phyloP scores from a whole-genome alignment of 1,140 invertebrate genomes.

The Conus ventricosus region DNA sequence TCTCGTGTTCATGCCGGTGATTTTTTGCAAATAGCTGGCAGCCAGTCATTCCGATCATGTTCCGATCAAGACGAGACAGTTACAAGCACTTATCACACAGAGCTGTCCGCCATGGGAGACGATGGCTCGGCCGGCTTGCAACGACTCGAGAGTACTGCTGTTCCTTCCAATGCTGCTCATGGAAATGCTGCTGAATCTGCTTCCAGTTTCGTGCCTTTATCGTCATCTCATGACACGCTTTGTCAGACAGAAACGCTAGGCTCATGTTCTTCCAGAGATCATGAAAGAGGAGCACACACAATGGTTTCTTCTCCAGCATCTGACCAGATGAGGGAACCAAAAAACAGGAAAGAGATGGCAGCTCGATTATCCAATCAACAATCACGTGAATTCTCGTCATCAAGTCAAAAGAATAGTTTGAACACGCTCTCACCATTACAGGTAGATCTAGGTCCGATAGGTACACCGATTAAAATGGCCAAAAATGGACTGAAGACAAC shows the following conservation, averaged over 20 bases:
- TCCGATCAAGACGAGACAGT: neutral
- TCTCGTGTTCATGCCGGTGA: neutral
- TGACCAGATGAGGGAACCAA: neutral
- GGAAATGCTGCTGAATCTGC: neutral
- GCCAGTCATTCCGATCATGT: neutral
- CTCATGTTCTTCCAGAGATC: neutral
- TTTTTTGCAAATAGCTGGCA: neutral
- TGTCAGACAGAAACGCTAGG: neutral
- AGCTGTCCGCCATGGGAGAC: too few species aligned
- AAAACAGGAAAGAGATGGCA: neutral
- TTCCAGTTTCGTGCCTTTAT: neutral
- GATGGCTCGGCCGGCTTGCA: too few species aligned
- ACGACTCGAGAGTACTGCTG: neutral
- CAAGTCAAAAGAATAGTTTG: neutral
- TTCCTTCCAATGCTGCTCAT: neutral
- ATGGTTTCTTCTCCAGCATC: neutral
- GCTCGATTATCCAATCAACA: neutral
- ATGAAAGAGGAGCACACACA: neutral
- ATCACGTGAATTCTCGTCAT: neutral
- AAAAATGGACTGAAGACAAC: neutral
- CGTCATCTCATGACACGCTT: neutral
- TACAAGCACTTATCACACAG: neutral
- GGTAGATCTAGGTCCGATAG: neutral
- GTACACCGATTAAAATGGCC: neutral
- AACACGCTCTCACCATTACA: neutral